Percentiles rank a stretch among this genome's conserved stretches.
Conservation (phyloP, 2,797 vertebrate genomes). For the Ciconia nigra region DNA sequence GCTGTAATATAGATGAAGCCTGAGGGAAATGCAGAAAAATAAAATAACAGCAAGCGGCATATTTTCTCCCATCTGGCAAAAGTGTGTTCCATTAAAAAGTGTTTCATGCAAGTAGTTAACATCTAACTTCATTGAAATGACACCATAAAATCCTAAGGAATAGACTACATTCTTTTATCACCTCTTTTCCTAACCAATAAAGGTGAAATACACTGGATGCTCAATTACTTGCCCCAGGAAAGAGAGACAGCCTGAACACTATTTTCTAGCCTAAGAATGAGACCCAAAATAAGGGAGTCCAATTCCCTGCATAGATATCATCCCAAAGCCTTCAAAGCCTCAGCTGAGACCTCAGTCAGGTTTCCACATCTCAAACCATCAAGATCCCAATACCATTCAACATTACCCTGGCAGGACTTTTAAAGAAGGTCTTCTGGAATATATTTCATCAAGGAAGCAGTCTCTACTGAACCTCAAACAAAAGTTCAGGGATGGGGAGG, state of each 20-base stretch:
- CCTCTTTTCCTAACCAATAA: neutral
- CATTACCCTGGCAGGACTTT: neutral
- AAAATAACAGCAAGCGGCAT: neutral
- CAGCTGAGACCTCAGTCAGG: neutral
- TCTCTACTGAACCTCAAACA: neutral
- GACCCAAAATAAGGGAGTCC: neutral
- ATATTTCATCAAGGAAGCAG: neutral
- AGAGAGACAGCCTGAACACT: neutral
- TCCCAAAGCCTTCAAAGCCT: neutral
- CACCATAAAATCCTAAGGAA: slow-evolving; percentile 12
- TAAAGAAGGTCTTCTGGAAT: neutral
- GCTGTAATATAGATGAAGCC: neutral
- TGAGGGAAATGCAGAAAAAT: neutral
- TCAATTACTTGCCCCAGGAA: neutral
- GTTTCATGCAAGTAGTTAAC: slow-evolving; percentile 25
- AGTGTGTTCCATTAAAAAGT: slow-evolving; percentile 13
- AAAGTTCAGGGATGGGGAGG: neutral
- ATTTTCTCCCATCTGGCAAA: slow-evolving; percentile 33
- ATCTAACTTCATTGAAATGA: slow-evolving; percentile 26
- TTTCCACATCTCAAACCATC: neutral
- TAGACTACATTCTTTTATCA: slow-evolving; percentile 21
- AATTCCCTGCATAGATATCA: neutral
- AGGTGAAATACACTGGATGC: neutral
- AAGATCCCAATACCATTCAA: neutral
- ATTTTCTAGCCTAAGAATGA: neutral